Base-by-base conservation (phyloP, 2,797 vertebrate species). In the Scarus forsteni region DNA sequence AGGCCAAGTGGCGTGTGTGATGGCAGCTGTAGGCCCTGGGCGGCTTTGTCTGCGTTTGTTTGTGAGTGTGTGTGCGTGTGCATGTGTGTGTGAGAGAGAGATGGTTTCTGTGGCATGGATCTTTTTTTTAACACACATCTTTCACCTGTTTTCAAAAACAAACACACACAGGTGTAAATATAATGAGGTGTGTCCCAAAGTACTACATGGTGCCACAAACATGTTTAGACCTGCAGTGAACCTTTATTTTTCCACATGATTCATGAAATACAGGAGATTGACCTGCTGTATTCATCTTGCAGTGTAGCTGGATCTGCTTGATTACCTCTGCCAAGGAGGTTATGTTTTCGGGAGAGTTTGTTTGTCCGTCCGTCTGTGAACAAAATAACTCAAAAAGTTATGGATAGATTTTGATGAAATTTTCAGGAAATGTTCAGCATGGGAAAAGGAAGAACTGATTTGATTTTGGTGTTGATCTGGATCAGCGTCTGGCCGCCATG, bases 1-100 rank as follows among this genome's bases (percentile, higher is more conserved):
- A 90, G 86, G 81, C 83, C 84, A 60, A 83, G 86, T 79, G 39
- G 70, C 14, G 49, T 70, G 84, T 89, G 56, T 81, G 89, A 83
- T 86, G 85, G 77, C 79, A 85, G 73, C 58, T 70, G 84, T 82
- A 86, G 81, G 73, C 76, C 79, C 44, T 75, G 73, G 74, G 80
- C 85, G 89, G 85, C 87, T 88, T 89, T 90, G 92, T 90, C 85
- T 91, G 83, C 78, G 76, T 88, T 84, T 77, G 66, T 78, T 59
- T 60, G 57, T 58, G 44, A 76, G 65, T 60, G 52, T 46, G 55
- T 75, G 54, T 61, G 11, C 73, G 18, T 79, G 58, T 75, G 64
- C 76, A 52, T 55, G 49, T 62, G 38, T 77, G 69, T 64, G 46
- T 53, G 60, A 84, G 58, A 73, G 35, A 73, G 3, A 72, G 46